A percentile compares a stretch with the other conserved stretches of the same genome.
Evolutionary conservation across 1,140 invertebrate species (phyloP).

Genomic region (Drosophila bocki): DNA sequence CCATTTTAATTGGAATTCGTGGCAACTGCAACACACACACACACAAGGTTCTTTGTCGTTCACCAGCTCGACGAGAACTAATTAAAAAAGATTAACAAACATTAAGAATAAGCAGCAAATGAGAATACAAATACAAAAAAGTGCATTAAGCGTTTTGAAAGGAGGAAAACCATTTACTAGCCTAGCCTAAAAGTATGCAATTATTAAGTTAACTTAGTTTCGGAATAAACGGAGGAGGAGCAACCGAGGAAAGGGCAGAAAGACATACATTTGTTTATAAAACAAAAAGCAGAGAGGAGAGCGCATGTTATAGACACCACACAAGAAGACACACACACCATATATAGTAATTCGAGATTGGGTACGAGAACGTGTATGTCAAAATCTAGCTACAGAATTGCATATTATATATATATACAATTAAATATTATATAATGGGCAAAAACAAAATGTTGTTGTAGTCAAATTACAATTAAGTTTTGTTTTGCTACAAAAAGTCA

Average conservation of each 20-base stretch:
- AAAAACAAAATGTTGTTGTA: constrained; percentile 83
- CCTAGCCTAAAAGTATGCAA: constrained; percentile 79
- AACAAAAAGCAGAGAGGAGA: constrained; percentile 52
- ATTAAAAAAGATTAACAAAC: constrained; percentile 31
- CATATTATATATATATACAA: constrained; percentile 80
- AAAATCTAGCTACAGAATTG: constrained; percentile 81
- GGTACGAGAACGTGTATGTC: constrained; percentile 58
- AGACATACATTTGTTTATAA: constrained; percentile 62
- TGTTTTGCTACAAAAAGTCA: constrained; percentile 71
- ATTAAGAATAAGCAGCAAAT: constrained; percentile 21
- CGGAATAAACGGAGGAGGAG: constrained; percentile 10
- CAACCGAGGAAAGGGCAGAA: neutral
- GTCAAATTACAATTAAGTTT: constrained; percentile 83
- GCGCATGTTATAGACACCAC: constrained; percentile 48
- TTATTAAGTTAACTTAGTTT: constrained; percentile 79
- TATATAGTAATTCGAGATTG: constrained; percentile 40
- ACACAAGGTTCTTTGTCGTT: constrained; percentile 47
- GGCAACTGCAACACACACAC: constrained; percentile 33
- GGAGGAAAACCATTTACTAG: constrained; percentile 72
- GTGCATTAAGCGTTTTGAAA: constrained; percentile 70
- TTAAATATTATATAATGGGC: constrained; percentile 73
- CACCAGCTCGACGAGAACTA: constrained; percentile 55
- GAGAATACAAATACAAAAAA: constrained; percentile 64
- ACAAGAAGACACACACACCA: constrained; percentile 33
- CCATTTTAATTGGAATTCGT: constrained; percentile 21